Percentiles rank a stretch among this genome's conserved stretches.
Evolutionary conservation across 2,797 vertebrate species (phyloP).

Genomic region (Phaenicophaeus curvirostris): DNA sequence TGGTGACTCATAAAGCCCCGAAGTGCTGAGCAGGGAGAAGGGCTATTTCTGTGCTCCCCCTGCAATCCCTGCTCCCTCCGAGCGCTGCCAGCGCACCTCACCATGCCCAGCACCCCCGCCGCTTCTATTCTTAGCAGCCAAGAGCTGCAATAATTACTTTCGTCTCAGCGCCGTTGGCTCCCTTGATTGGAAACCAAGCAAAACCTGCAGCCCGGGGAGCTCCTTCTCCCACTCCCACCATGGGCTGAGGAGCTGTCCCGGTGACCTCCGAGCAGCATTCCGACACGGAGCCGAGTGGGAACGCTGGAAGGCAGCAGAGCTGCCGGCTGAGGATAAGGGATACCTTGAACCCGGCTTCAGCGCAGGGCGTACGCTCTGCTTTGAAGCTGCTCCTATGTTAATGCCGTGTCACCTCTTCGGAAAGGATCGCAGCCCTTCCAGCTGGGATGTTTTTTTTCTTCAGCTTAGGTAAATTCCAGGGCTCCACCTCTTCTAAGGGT

Average conservation of each 20-base stretch:
- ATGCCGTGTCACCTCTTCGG: neutral
- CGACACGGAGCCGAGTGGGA: fast-evolving
- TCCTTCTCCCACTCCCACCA: neutral
- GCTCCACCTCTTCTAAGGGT: neutral
- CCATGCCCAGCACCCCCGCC: neutral
- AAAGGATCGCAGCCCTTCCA: neutral
- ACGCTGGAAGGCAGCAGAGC: neutral
- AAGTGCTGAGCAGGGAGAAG: neutral
- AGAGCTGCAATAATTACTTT: slow-evolving; percentile 64
- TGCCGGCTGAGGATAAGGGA: neutral
- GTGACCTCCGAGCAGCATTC: neutral
- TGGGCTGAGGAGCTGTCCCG: neutral
- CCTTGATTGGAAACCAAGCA: neutral
- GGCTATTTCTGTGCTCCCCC: slow-evolving; percentile 20
- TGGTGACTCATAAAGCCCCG: neutral
- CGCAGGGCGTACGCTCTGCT: no score
- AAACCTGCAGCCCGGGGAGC: neutral
- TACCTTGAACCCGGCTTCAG: no score
- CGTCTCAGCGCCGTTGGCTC: slow-evolving; percentile 32
- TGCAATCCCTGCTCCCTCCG: neutral
- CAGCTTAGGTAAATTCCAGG: neutral
- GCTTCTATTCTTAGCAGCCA: slow-evolving; percentile 53
- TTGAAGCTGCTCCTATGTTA: neutral
- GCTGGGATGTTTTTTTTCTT: neutral
- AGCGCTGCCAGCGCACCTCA: slow-evolving; percentile 2